Evolutionary conservation across 1,140 invertebrate genomes (phyloP).

Genomic region (Drosophila bocki): DNA sequence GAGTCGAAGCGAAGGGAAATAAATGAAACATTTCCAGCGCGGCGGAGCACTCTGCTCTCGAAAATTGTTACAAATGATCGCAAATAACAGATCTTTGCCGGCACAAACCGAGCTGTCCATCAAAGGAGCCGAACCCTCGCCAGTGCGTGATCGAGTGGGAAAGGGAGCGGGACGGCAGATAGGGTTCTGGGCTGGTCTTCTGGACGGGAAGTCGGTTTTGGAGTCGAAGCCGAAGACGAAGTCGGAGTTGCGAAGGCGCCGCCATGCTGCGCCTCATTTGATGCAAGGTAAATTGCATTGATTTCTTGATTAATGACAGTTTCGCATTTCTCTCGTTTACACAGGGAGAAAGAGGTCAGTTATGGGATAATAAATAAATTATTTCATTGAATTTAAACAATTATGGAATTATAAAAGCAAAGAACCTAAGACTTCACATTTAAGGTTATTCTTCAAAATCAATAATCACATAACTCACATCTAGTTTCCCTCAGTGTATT

Average conservation of each 20-base stretch:
- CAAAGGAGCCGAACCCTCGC: slow-evolving; percentile 73
- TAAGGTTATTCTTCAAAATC: neutral
- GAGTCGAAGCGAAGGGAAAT: slow-evolving; percentile 48
- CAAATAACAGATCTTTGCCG: slow-evolving; percentile 85
- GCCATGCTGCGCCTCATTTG: slow-evolving; percentile 58
- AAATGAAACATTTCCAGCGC: slow-evolving; percentile 51
- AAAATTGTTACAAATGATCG: slow-evolving; percentile 85
- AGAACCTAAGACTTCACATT: neutral
- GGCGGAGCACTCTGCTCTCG: slow-evolving; percentile 54
- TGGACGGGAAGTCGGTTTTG: slow-evolving; percentile 34
- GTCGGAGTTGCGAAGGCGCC: slow-evolving; percentile 57
- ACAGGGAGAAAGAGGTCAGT: slow-evolving; percentile 3
- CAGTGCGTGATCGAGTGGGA: slow-evolving; percentile 62
- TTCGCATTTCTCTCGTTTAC: slow-evolving; percentile 61
- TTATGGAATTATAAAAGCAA: too few species aligned
- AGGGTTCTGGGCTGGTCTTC: slow-evolving; percentile 20
- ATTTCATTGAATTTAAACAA: too few species aligned
- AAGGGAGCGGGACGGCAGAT: slow-evolving; percentile 12
- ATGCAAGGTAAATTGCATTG: slow-evolving; percentile 72
- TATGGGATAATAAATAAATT: neutral
- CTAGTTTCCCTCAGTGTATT: slow-evolving; percentile 9
- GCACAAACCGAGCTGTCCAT: slow-evolving; percentile 66
- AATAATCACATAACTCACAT: neutral
- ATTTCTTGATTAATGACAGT: slow-evolving; percentile 82
- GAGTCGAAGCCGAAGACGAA: neutral